Evolutionary conservation across 2,113 vertebrate genomes (phyloP).

Genomic region (Pollimyrus isidori): DNA sequence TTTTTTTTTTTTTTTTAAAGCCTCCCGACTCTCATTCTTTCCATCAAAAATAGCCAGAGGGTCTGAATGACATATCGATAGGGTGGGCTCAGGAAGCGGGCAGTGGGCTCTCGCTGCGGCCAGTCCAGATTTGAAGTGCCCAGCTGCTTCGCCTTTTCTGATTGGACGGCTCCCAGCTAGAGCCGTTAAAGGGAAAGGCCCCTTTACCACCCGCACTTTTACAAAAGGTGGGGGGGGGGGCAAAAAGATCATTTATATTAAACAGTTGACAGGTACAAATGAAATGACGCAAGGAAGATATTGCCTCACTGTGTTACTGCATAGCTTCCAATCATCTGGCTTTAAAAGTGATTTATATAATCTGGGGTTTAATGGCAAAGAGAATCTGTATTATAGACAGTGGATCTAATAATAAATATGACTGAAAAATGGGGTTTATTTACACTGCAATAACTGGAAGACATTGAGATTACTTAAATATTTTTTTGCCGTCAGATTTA

Average conservation of each 20-base stretch:
- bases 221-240: not conserved
- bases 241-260: not conserved
- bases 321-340: not conserved
- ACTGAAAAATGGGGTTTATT: constrained; percentile 5
- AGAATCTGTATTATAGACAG: not conserved
- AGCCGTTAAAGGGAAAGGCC: not conserved
- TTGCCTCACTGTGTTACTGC: not conserved
- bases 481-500: not conserved
- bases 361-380: not conserved
- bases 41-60: constrained; percentile 20
- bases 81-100: not conserved
- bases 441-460: not conserved
- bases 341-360: constrained; percentile 5
- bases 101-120: not conserved
- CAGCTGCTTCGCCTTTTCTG: not conserved
- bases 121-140: not conserved
- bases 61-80: not conserved
- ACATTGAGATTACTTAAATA: not conserved
- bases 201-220: not conserved
- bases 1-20: constrained; percentile 15
- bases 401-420: not conserved
- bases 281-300: not conserved
- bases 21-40: constrained; percentile 35
- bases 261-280: not conserved
- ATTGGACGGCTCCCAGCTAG: not conserved